These are phyloP conservation scores for Oligia fasciuncula DNA, from an alignment of 2,888 invertebrate species.

Conservation along the genomic window DNA sequence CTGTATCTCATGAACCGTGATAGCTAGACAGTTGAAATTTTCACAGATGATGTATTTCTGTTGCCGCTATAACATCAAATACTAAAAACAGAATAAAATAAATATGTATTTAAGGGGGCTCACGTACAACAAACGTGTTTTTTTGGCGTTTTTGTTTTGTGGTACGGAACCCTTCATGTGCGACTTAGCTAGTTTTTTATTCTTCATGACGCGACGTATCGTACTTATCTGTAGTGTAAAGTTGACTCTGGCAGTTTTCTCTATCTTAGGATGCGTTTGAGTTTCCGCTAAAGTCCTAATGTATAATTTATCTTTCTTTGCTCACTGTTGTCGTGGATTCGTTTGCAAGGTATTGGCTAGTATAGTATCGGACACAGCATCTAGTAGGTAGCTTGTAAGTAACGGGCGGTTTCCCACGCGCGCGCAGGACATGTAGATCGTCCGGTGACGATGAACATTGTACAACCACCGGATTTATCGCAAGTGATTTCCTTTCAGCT, in stretches of 20 bases:
- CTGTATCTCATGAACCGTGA: no score
- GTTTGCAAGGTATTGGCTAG: conserved; percentile 45
- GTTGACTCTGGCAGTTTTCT: not conserved
- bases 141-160: no score
- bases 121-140: no score
- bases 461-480: conserved; percentile 60
- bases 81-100: no score
- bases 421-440: conserved; percentile 75
- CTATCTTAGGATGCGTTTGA: not conserved
- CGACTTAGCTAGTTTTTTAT: not conserved
- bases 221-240: not conserved
- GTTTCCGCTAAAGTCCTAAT: not conserved
- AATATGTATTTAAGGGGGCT: no score
- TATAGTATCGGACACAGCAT: conserved; percentile 46
- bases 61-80: no score
- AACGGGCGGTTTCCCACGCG: conserved; percentile 77
- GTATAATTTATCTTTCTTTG: conserved; percentile 1
- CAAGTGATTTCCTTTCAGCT: conserved; percentile 50
- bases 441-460: conserved; percentile 66
- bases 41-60: no score
- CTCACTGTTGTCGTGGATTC: conserved; percentile 16
- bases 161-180: no score
- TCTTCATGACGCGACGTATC: not conserved
- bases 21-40: no score
- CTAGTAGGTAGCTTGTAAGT: conserved; percentile 62